Base-by-base conservation (phyloP, 2,888 invertebrate genomes). In the Clistopyga incitator region DNA sequence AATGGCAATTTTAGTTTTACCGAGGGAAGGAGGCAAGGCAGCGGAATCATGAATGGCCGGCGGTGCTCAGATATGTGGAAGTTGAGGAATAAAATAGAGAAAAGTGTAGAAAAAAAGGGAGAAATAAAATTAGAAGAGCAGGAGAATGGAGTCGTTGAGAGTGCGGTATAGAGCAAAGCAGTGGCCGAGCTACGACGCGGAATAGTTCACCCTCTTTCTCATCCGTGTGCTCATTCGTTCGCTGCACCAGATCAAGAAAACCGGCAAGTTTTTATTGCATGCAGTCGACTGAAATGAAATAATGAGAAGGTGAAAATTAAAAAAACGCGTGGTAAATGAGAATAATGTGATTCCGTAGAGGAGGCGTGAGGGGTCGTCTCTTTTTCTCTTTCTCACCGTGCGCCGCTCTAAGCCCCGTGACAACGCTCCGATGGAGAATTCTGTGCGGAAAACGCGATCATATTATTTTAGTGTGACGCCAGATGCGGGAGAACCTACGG, bases 211-310 rank as follows among this genome's bases (percentile, higher is more conserved):
- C 34, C 34, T 42, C n/a, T 2, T 23, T 13, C 42, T 45, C 23
- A 13, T 8, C 38, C 42, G 10, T 18, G 11, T 34, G 11, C 52
- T 71, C 64, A 20, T 71, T 67, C 42, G 34, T 20, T 18, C 56
- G 84, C 74, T 67, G 64, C 59, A 25, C 67, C 75, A 82, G 79
- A 82, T 61, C 65, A 77, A 56, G 76, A 70, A 64, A 56, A 34
- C 64, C 70, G 61, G 67, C 54, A 64, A 84, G 82, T 85, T 86
- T 90, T 88, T 86, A 87, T 76, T 76, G 72, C 78, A 61, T 67
- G 84, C 87, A 85, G 84, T 83, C 86, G 80, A 81, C 83, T 86
- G 87, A 87, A 88, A 90, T 90, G 85, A 88, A 89, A 89, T 89
- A 89, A 90, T 88, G 86, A 90, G 88, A 52, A 65, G 52, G 54